Evolutionary conservation across 64 coral and sea anemone genomes (phyloP).

Genomic region (Cladopsammia gracilis): DNA sequence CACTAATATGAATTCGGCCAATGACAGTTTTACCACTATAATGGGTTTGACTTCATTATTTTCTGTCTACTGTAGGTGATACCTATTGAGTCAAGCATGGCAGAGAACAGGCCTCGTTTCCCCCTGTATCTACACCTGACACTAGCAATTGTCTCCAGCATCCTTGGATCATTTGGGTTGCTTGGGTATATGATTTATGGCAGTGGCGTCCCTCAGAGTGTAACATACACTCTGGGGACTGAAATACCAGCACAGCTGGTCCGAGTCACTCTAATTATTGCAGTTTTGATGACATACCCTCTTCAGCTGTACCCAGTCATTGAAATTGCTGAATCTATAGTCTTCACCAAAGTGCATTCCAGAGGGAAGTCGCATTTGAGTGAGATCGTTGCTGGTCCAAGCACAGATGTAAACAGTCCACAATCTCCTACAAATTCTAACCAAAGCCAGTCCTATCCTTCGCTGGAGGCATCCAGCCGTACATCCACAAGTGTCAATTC

Average conservation of each 20-base stretch:
- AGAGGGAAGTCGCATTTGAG: conserved; percentile 63
- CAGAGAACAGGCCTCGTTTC: conserved; percentile 86
- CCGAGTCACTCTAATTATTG: conserved; percentile 81
- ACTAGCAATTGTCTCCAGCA: conserved; percentile 73
- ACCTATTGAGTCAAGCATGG: conserved; percentile 98
- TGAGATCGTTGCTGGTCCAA: conserved; percentile 61
- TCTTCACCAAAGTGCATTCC: conserved; percentile 72
- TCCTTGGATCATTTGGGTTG: conserved; percentile 97
- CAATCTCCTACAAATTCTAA: neutral
- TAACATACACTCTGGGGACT: conserved; percentile 76
- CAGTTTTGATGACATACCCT: conserved; percentile 91
- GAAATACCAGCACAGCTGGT: conserved; percentile 63
- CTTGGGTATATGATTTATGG: conserved; percentile 92
- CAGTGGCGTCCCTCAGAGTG: conserved; percentile 85
- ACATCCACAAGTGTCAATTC: neutral
- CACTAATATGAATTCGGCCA: too few relatives aligned
- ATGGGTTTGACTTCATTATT: neutral
- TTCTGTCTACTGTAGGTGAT: conserved; percentile 74
- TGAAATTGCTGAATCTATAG: conserved; percentile 81
- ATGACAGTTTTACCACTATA: too few relatives aligned
- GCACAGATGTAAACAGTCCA: neutral
- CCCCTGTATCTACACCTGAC: conserved; percentile 91
- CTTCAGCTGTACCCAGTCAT: conserved; percentile 95
- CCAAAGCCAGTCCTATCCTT: neutral
- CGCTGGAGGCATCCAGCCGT: neutral